Evolutionary conservation across 2,113 vertebrate genomes (phyloP), one percentile per base, ranked within the genome.

Genomic region (Ramphastos sulfuratus): DNA sequence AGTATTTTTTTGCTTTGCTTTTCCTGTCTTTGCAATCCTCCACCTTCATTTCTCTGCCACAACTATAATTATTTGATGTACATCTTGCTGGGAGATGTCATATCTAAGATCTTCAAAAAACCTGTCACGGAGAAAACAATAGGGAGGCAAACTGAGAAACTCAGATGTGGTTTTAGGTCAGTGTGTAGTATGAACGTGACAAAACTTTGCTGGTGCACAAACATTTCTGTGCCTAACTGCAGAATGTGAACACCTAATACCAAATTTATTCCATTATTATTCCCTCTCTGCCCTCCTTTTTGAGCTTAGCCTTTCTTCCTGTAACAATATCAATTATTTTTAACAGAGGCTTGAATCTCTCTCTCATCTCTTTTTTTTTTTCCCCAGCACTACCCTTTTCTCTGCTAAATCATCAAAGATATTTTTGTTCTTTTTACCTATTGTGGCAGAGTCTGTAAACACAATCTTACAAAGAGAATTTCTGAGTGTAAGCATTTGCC

Each of bases 381-480:
- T 48, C 4, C 8, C 18, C 82, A 82, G 76, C 67, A 61, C 65
- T 66, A 91, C 58, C 44, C 24, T 89, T 91, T 93, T 69, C 85
- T 86, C 85, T 72, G n/a, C 73, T 70, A 95, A 95, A 92, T 77
- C 87, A 91, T 96, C 94, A 96, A 96, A 95, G 93, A 54, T 72
- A 65, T 87, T 96, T 96, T 90, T 91, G 61, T 96, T 96, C 93
- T 78, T 95, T 95, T 90, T 94, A 74, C 74, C 52, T 77, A 66
- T 96, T 77, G 71, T 87, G 78, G 85, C 82, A 89, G 73, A 87
- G 90, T 96, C 85, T 92, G 85, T 95, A 96, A 96, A 96, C 87
- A 95, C 25, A 7, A 37, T 87, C 71, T 75, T 58, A 95, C 87
- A 93, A 94, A 93, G 90, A 92, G 94, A 95, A 95, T 95, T 91